phyloP scores from a whole-genome alignment of 64 coral and sea anemone species.

The Stylophora pistillata region DNA sequence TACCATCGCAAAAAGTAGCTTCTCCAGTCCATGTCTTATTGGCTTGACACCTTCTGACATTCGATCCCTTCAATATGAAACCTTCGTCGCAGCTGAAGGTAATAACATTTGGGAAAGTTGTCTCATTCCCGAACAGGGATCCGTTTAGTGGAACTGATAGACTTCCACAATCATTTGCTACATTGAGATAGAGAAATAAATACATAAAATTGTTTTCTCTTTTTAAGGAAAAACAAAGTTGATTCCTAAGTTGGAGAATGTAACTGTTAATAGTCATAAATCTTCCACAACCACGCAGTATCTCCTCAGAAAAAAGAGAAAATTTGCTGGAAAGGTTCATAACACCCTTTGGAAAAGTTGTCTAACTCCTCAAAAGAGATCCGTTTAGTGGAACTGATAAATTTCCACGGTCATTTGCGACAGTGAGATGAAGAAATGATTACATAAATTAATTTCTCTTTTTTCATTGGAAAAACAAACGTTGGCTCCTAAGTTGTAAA shows the following conservation, averaged over 20 bases:
- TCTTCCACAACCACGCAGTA: too few species aligned
- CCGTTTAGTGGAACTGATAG: conserved; percentile 17
- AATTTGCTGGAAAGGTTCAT: too few species aligned
- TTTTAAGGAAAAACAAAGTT: too few species aligned
- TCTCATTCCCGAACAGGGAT: conserved; percentile 15
- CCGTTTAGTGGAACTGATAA: neutral
- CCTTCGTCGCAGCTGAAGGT: conserved; percentile 32
- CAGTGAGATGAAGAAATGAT: neutral
- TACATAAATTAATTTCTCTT: too few species aligned
- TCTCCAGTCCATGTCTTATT: conserved; percentile 45
- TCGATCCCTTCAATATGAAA: conserved; percentile 22
- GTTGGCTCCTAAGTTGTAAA: too few species aligned
- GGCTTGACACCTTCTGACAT: neutral
- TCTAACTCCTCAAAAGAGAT: too few species aligned
- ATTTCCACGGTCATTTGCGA: neutral
- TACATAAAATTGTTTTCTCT: too few species aligned
- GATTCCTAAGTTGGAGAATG: too few species aligned
- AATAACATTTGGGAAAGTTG: conserved; percentile 15
- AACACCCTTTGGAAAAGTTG: too few species aligned
- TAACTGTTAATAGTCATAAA: too few species aligned
- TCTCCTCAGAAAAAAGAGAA: too few species aligned
- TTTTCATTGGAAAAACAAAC: too few species aligned
- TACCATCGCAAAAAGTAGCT: conserved; percentile 27
- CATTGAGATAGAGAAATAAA: neutral
- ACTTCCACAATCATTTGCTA: neutral